These are phyloP conservation scores for Buphagus erythrorhynchus DNA, from an alignment of 2,797 vertebrate genomes.

Conservation along the genomic window DNA sequence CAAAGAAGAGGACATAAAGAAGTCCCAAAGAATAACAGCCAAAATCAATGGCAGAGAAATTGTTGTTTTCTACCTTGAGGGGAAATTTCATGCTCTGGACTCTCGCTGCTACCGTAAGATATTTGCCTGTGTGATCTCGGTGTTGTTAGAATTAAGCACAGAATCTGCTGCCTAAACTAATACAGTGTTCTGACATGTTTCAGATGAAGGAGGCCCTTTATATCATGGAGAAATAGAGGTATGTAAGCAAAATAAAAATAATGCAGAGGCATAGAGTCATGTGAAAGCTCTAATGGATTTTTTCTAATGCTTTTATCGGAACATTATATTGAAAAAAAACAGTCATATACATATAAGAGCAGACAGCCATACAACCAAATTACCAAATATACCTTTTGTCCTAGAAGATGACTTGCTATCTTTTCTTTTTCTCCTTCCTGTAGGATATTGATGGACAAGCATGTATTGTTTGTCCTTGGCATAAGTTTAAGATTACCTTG, in stretches of 20 bases:
- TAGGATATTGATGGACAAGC: conserved; percentile 87
- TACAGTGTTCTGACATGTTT: neutral
- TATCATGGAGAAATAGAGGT: conserved; percentile 93
- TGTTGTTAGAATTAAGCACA: neutral
- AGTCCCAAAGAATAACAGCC: conserved; percentile 75
- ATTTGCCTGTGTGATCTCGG: neutral
- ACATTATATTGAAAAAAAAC: neutral
- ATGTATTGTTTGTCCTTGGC: conserved; percentile 93
- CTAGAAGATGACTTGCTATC: neutral
- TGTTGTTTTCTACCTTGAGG: conserved; percentile 86
- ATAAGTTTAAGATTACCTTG: conserved; percentile 92
- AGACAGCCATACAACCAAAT: neutral
- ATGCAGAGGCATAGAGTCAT: rapidly evolving
- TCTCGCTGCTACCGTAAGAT: conserved; percentile 93
- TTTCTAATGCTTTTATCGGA: neutral
- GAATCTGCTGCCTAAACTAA: neutral
- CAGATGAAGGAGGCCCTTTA: conserved; percentile 90
- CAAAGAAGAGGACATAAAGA: conserved; percentile 85
- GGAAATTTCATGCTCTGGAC: conserved; percentile 88
- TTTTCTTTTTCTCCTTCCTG: neutral
- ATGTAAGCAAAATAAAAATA: conserved; percentile 31
- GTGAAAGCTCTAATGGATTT: neutral
- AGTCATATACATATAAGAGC: rapidly evolving
- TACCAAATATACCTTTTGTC: neutral
- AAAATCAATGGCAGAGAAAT: conserved; percentile 85